These are phyloP conservation scores for Drosophila multiciliata DNA, from an alignment of 2,888 invertebrate genomes.

Conservation along the genomic window DNA sequence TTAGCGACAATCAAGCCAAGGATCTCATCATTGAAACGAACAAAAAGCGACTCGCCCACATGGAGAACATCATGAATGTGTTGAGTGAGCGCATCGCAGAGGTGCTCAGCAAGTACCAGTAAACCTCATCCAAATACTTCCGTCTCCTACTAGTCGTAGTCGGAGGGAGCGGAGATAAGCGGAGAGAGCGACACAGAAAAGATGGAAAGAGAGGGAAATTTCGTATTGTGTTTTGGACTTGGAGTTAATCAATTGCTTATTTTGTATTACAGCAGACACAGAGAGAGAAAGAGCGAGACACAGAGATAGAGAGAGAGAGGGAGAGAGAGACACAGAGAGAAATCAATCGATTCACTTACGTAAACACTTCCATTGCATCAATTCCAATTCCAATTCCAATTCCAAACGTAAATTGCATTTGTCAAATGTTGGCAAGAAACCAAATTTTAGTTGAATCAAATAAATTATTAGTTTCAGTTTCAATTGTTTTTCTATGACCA, in stretches of 20 bases:
- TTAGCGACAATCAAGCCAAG: constrained; percentile 74
- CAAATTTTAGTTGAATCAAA: constrained; percentile 1
- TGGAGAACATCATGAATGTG: constrained; percentile 81
- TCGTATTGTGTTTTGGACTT: not conserved
- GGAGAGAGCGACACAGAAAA: not conserved
- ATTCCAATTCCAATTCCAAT: too few species aligned
- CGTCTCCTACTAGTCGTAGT: constrained; percentile 32
- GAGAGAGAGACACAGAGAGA: not conserved
- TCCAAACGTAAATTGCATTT: not conserved
- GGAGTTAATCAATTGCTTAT: not conserved
- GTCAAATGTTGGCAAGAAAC: not conserved
- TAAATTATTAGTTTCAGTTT: not conserved
- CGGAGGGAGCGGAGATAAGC: not conserved
- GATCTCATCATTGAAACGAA: constrained; percentile 59
- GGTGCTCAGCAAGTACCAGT: constrained; percentile 55
- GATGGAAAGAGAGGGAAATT: not conserved
- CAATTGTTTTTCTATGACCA: not conserved
- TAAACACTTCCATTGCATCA: not conserved
- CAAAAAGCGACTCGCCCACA: constrained; percentile 65
- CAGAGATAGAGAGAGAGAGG: too few species aligned
- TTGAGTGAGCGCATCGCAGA: constrained; percentile 83
- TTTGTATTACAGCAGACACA: not conserved
- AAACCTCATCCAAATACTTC: constrained; percentile 50
- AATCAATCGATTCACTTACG: not conserved
- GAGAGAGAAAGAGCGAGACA: not conserved